Percentiles rank a stretch among this genome's conserved stretches.
These are phyloP conservation scores for Phenganax subtilis DNA, from an alignment of 92 coral and sea anemone genomes.

Conservation along the genomic window DNA sequence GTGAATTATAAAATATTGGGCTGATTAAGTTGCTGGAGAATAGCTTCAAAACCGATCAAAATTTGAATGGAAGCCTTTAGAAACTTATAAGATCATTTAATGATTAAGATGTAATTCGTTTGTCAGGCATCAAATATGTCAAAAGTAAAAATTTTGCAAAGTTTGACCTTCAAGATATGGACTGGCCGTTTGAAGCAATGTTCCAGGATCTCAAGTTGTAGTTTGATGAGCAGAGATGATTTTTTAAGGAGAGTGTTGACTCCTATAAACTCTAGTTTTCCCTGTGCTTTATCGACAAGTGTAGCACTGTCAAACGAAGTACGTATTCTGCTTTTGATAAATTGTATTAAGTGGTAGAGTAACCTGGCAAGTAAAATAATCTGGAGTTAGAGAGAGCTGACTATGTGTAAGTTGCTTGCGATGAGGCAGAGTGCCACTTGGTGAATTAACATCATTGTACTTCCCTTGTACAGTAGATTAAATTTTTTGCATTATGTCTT, in stretches of 20 bases:
- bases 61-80: no score
- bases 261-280: background rate
- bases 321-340: background rate
- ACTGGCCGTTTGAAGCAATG: background rate
- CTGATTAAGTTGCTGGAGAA: no score
- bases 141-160: background rate
- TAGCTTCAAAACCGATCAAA: no score
- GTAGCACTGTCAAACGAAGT: background rate
- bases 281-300: background rate
- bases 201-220: background rate
- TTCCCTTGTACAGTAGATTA: background rate
- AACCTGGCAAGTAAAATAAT: no score
- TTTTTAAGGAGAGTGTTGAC: background rate
- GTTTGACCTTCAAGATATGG: background rate
- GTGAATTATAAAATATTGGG: no score
- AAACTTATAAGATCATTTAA: no score
- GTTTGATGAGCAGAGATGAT: constrained; percentile 1
- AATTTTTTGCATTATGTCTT: background rate
- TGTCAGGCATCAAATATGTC: background rate
- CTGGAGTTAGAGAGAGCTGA: no score
- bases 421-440: no score
- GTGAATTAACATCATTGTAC: background rate
- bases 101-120: no score
- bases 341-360: background rate
- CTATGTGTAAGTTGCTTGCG: no score